phyloP scores from a whole-genome alignment of 2,888 invertebrate genomes.

The Mylabris sibirica region DNA sequence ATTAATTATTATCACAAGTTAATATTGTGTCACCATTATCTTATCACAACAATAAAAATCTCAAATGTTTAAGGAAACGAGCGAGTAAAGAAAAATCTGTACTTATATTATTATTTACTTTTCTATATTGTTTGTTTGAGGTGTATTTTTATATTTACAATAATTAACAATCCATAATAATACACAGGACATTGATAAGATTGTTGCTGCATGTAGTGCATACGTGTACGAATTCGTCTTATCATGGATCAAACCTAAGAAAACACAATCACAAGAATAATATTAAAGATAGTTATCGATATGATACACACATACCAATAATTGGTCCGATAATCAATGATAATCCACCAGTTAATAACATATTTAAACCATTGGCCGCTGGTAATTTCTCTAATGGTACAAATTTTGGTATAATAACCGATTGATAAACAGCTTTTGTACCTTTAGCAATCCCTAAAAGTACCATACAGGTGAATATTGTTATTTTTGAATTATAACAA shows the following conservation, averaged over 20 bases:
- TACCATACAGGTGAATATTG: conserved; percentile 35
- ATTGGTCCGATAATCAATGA: conserved; percentile 57
- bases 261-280: not conserved
- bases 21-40: not conserved
- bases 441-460: conserved; percentile 59
- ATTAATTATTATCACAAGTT: not conserved
- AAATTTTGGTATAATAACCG: conserved; percentile 57
- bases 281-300: not conserved
- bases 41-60: not conserved
- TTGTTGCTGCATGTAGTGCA: conserved; percentile 46
- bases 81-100: not conserved
- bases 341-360: conserved; percentile 55
- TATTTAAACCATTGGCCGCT: conserved; percentile 57
- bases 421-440: conserved; percentile 58
- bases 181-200: conserved; percentile 46
- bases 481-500: conserved; percentile 36
- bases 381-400: conserved; percentile 56
- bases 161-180: conserved; percentile 43
- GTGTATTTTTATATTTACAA: not conserved
- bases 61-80: not conserved
- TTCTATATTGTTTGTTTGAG: too few relatives aligned
- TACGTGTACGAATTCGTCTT: conserved; percentile 42
- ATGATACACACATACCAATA: conserved; percentile 51
- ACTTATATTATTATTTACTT: not conserved
- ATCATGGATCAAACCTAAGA: conserved; percentile 46